These are phyloP conservation scores for Leptogaster cylindrica DNA, from an alignment of 2,888 invertebrate genomes.

Conservation along the genomic window DNA sequence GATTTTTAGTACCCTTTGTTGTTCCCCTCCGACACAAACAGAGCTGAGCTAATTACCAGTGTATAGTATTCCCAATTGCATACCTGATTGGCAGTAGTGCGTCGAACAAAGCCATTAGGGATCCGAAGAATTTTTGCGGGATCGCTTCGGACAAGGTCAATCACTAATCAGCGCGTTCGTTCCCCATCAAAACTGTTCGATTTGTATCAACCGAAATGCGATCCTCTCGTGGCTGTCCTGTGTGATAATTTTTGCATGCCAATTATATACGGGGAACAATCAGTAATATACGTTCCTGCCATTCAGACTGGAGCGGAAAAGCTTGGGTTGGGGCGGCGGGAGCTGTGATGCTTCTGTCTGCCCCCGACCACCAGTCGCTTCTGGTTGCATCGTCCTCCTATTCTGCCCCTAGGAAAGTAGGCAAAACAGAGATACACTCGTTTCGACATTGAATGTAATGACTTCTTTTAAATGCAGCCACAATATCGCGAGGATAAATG, in stretches of 20 bases:
- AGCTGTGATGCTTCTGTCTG: neutral
- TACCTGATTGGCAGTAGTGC: too few relatives aligned
- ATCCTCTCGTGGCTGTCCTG: neutral
- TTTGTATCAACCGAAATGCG: neutral
- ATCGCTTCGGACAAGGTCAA: neutral
- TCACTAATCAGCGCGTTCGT: neutral
- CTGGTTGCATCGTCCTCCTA: neutral
- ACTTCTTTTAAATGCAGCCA: slow-evolving; percentile 2
- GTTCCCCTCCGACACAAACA: neutral
- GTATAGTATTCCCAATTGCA: too few relatives aligned
- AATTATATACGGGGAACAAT: neutral
- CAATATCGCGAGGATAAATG: neutral
- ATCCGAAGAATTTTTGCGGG: too few relatives aligned
- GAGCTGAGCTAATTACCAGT: neutral
- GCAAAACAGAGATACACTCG: neutral
- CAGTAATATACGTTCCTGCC: neutral
- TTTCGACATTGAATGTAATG: slow-evolving; percentile 1
- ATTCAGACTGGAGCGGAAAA: neutral
- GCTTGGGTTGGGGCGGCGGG: neutral
- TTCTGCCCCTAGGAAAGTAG: neutral
- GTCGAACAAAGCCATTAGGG: too few relatives aligned
- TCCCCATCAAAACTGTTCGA: neutral
- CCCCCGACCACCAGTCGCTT: neutral
- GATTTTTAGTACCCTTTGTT: neutral
- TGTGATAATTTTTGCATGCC: neutral